Evolutionary conservation across 2,113 vertebrate genomes (phyloP).

Genomic region (Epinephelus fuscoguttatus): DNA sequence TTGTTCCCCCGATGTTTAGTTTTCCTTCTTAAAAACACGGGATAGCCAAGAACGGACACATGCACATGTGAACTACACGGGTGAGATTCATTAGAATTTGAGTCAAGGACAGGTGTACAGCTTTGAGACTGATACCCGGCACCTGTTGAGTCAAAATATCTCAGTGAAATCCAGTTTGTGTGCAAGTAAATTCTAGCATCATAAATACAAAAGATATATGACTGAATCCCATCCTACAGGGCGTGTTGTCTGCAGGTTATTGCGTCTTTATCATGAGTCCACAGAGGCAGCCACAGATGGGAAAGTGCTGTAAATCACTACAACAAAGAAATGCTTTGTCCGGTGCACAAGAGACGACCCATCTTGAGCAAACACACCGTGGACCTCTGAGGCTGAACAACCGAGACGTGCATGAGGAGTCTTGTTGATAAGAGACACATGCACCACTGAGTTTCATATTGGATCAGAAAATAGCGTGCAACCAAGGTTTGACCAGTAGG

Average conservation of each 20-base stretch:
- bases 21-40: constrained; percentile 57
- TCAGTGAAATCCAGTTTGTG: constrained; percentile 1
- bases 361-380: constrained; percentile 58
- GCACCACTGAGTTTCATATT: not conserved
- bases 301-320: constrained; percentile 55
- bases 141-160: constrained; percentile 41
- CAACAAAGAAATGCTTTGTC: constrained; percentile 67
- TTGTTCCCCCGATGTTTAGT: constrained; percentile 71
- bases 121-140: constrained; percentile 38
- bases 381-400: constrained; percentile 1
- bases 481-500: constrained; percentile 62
- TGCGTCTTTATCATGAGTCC: constrained; percentile 63
- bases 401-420: not conserved
- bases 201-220: not conserved
- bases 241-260: constrained; percentile 34
- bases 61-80: constrained; percentile 31
- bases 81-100: constrained; percentile 37
- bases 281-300: constrained; percentile 21
- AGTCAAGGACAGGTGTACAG: constrained; percentile 58
- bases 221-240: not conserved
- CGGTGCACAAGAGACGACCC: constrained; percentile 1
- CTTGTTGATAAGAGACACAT: constrained; percentile 2
- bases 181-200: not conserved
- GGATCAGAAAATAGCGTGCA: constrained; percentile 21
- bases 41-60: constrained; percentile 53